A percentile compares a stretch with the other conserved stretches of the same genome.
Evolutionary conservation across 2,888 invertebrate species (phyloP).

Genomic region (Pecten maximus): DNA sequence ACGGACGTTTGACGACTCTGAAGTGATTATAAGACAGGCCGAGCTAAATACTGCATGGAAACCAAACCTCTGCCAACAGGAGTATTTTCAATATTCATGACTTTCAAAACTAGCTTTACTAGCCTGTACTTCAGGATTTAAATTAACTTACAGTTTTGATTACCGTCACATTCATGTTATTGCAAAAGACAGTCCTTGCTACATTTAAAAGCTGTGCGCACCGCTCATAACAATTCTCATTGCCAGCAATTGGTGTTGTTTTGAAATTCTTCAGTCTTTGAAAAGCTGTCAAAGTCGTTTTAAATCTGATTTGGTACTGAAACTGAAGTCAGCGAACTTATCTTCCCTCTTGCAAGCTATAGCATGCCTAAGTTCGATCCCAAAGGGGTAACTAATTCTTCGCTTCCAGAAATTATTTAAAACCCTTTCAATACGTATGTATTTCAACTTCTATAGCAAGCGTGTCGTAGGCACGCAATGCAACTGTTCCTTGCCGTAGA

Average conservation of each 20-base stretch:
- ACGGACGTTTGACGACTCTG: neutral
- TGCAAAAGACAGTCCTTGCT: neutral
- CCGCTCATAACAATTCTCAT: slow-evolving; percentile 4
- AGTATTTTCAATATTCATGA: neutral
- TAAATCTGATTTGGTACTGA: neutral
- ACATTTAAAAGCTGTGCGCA: neutral
- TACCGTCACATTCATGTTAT: neutral
- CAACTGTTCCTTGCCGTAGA: too few species aligned
- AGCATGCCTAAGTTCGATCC: too few species aligned
- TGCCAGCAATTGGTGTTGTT: neutral
- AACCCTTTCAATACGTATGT: too few species aligned
- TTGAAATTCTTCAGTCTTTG: slow-evolving; percentile 3
- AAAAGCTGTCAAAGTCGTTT: neutral
- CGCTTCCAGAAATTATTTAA: too few species aligned
- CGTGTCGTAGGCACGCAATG: too few species aligned
- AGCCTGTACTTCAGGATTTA: neutral
- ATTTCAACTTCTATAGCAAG: too few species aligned
- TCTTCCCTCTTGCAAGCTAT: too few species aligned
- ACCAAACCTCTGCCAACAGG: neutral
- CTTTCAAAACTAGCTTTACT: neutral
- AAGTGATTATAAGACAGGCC: neutral
- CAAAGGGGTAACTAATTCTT: too few species aligned
- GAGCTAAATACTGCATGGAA: neutral
- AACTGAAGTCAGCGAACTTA: neutral
- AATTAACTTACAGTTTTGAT: neutral